Evolutionary conservation across 2,888 invertebrate genomes (phyloP).

Genomic region (Agriopis leucophaearia): DNA sequence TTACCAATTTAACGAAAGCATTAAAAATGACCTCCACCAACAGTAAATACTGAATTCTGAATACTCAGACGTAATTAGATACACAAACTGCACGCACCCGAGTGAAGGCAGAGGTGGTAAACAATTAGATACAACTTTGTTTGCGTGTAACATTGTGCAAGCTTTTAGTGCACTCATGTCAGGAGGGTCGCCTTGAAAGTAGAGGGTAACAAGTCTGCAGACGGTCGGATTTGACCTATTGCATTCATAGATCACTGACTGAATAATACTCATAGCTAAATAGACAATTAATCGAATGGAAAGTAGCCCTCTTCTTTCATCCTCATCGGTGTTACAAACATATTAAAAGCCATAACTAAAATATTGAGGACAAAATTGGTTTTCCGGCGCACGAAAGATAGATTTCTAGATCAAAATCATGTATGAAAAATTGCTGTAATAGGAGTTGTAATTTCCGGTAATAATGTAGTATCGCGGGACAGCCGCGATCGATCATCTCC

Average conservation of each 20-base stretch:
- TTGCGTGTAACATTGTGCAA: conserved; percentile 25
- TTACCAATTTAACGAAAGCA: conserved; percentile 2
- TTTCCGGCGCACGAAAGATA: too few species aligned
- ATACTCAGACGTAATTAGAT: conserved; percentile 9
- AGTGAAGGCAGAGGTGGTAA: background rate
- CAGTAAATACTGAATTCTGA: conserved; percentile 13
- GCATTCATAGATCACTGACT: conserved; percentile 1
- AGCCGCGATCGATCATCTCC: conserved; percentile 32
- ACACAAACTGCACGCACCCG: background rate
- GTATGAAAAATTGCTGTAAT: background rate
- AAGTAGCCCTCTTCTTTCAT: background rate
- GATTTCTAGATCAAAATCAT: too few species aligned
- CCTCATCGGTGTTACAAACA: background rate
- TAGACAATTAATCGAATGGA: background rate
- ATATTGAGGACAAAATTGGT: background rate
- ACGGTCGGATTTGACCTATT: background rate
- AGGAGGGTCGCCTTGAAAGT: conserved; percentile 36
- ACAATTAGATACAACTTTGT: background rate
- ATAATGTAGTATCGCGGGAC: conserved; percentile 29
- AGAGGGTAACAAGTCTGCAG: background rate
- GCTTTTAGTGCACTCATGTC: conserved; percentile 32
- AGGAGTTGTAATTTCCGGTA: conserved; percentile 20
- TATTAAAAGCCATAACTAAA: background rate
- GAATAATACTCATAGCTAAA: background rate
- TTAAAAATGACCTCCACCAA: conserved; percentile 4